Base-by-base conservation (phyloP, 2,113 vertebrate genomes). In the Sphyrna mokarran region DNA sequence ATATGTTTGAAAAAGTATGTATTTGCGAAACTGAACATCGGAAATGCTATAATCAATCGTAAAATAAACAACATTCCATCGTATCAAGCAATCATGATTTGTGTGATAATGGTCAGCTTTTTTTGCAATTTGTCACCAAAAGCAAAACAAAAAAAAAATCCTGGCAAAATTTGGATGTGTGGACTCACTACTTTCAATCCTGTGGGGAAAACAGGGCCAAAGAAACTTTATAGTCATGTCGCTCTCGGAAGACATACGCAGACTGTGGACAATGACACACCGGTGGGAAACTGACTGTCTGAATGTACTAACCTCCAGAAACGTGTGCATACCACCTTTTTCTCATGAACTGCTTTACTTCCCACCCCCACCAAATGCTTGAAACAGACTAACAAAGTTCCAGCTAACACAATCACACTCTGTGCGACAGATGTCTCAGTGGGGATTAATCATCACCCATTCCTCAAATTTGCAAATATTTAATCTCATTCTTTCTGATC, bases 381-480 rank as follows among this genome's bases (percentile, higher is more conserved):
- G 61, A 90, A 43, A 40, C 37, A 76, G 37, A 8, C 80, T 40
- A 90, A 61, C 11, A 40, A 69, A 43, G 66, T 23, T 94, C 7
- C 66, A 70, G 20, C n/a, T 69, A 68, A 69, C n/a, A 70, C 8
- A 18, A 66, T 13, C 66, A 68, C 63, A 94, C 20, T 33, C 37
- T 69, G 63, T 40, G 40, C 1, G 40, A 43, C n/a, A 68, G 37
- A 69, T 94, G 66, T 94, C 68, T 43, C 91, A 11, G 18, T 20
- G 70, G n/a, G 63, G 91, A 43, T n/a, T 43, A 66, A 91, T 61
- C 58, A 91, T 14, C 29, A 91, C 8, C 91, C 91, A 90, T 54
- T 90, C 87, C 87, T 90, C 87, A 69, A 54, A 66, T 94, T 69
- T 14, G 33, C 61, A 94, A 94, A 94, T 63, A 94, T 94, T 94